Percentiles rank a stretch among this genome's conserved stretches.
These are phyloP conservation scores for Patiria miniata DNA, from an alignment of 35 echinoderm and acorn worm genomes.

Conservation along the genomic window DNA sequence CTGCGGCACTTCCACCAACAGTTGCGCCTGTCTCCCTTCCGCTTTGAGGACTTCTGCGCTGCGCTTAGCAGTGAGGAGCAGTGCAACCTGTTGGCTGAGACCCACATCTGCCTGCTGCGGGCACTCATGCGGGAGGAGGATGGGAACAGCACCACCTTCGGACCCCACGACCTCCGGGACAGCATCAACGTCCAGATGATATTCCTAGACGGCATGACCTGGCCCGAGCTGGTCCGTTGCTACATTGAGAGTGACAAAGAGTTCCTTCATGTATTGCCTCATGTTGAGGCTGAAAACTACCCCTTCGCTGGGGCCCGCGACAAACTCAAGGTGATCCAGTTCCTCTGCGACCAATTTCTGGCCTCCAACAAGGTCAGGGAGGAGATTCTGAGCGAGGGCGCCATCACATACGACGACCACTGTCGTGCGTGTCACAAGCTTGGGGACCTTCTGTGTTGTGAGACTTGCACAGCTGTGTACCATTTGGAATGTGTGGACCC, in stretches of 20 bases:
- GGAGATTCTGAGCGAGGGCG: conserved; percentile 96
- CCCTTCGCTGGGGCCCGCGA: conserved; percentile 76
- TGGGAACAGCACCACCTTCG: conserved; percentile 85
- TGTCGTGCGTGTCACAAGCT: conserved; percentile 84
- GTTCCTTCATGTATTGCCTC: conserved; percentile 47
- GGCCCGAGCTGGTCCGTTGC: conserved; percentile 81
- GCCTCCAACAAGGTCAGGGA: conserved; percentile 94
- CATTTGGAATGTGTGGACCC: conserved; percentile 94
- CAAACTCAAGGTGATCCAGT: conserved; percentile 85
- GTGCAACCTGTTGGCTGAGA: conserved; percentile 84
- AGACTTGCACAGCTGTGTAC: conserved; percentile 97
- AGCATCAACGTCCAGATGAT: conserved; percentile 94
- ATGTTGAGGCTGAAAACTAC: conserved; percentile 78
- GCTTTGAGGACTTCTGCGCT: conserved; percentile 98
- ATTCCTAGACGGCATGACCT: conserved; percentile 96
- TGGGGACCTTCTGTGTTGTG: conserved; percentile 90
- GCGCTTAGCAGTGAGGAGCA: conserved; percentile 89
- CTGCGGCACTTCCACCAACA: conserved; percentile 90
- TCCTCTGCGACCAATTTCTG: conserved; percentile 95
- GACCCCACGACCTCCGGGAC: conserved; percentile 86
- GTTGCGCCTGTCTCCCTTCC: conserved; percentile 85
- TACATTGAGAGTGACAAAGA: conserved; percentile 96
- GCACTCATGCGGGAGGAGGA: conserved; percentile 81
- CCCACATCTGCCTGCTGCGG: conserved; percentile 77
- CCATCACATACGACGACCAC: conserved; percentile 98